Conservation (phyloP, 1,140 invertebrate genomes). For the Homalodisca vitripennis region DNA sequence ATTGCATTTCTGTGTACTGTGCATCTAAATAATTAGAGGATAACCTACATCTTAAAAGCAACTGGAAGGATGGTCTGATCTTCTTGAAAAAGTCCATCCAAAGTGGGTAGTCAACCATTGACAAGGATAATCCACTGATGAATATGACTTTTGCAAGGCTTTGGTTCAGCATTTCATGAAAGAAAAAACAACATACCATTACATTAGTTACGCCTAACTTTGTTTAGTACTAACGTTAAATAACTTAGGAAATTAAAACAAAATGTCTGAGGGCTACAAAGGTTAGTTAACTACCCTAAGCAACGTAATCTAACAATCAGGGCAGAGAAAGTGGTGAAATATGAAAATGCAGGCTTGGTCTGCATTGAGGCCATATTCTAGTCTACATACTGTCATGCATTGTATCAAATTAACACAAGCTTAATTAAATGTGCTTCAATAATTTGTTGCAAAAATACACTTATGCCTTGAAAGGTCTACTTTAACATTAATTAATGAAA, state of each 20-base stretch:
- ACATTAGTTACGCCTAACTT: background rate
- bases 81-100: constrained; percentile 37
- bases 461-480: too few species aligned
- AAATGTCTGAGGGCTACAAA: background rate
- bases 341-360: background rate
- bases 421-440: too few species aligned
- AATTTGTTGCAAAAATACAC: too few species aligned
- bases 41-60: constrained; percentile 31
- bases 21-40: constrained; percentile 35
- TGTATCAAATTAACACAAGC: too few species aligned
- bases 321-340: too few species aligned
- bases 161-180: constrained; percentile 19
- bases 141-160: constrained; percentile 33
- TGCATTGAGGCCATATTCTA: too few species aligned
- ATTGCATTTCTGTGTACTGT: constrained; percentile 33
- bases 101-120: constrained; percentile 36
- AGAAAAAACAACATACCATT: constrained; percentile 16
- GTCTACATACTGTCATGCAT: too few species aligned
- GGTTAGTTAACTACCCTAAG: too few species aligned
- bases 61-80: constrained; percentile 29
- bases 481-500: too few species aligned
- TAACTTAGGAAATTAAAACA: background rate
- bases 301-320: too few species aligned
- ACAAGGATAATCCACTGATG: constrained; percentile 34
- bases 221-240: background rate